Evolutionary conservation across 2,888 invertebrate genomes (phyloP), one percentile per base, ranked within the genome.

Genomic region (Meandrusa payeni): DNA sequence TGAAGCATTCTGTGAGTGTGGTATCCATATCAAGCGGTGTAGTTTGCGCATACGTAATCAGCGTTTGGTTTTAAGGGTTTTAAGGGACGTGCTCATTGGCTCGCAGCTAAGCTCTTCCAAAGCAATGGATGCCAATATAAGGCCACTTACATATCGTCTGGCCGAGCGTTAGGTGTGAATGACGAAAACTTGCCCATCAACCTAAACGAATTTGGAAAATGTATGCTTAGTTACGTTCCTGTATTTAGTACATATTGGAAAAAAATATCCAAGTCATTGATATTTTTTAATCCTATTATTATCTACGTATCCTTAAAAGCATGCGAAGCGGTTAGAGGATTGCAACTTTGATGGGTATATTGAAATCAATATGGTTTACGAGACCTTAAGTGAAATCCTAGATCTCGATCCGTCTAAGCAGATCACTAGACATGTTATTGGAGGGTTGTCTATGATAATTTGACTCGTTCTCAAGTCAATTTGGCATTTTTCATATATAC

Each of bases 101-200:
- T 61, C 66, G 66, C 64, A 67, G 66, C 73, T 75, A 81, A 78
- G 77, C 79, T 64, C 64, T 64, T 69, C 66, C 61, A 64, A 79
- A 77, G 78, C 78, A 53, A 50, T 59, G 54, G 52, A 54, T 57
- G 61, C 62, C 63, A 42, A 41, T 54, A 38, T 40, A 41, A 50
- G 46, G 52, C 51, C 59, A 85, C 86, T 86, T 83, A 86, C 86
- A 81, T 80, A 66, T 86, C 86, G 46, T 86, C 86, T 50, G 77
- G 79, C 65, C 59, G 71, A 65, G 67, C 69, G 65, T 76, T 77
- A 57, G 78, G 63, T 52, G 81, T 64, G 74, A 82, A 81, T 70
- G 85, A 79, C 48, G 86, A 77, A 63, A 81, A 76, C 83, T 85
- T 86, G 81, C 75, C 77, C 85, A 81, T 76, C 71, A 85, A 81